Base-by-base conservation (phyloP, 1,140 invertebrate species). In the Lucilia cuprina region DNA sequence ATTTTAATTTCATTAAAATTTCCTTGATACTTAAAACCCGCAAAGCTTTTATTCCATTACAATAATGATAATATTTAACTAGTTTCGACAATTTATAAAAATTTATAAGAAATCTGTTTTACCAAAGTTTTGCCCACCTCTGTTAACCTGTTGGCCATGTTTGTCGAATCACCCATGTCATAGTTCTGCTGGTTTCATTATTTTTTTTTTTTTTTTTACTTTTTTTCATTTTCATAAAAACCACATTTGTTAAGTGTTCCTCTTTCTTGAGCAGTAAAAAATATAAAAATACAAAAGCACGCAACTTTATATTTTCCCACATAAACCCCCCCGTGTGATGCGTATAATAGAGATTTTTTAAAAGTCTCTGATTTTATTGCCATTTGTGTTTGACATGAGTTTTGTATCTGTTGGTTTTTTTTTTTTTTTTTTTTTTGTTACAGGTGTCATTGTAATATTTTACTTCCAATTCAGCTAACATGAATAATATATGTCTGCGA, bases 371-470 rank as follows among this genome's bases (percentile, higher is more conserved):
- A 21, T 70, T 70, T 70, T 70, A 70, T 70, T 70, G 65, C 65
- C 19, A 8, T 70, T 70, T 70, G n/a, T 21, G n/a, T 70, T 60
- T 21, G n/a, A 70, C 65, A 21, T 70, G 65, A 70, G 65, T 70
- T 70, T 70, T 70, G n/a, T n/a, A n/a, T n/a, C n/a, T 70, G 17
- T 65, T 17, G 17, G 14, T n/a, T n/a, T n/a, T n/a, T n/a, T n/a
- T n/a, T n/a, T 55, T 55, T 55, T 5, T 21, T 65, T 21, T n/a
- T 17, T 70, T 14, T 21, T 70, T 55, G 50, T 70, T 70, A 21
- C 65, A 70, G 65, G 65, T 70, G 65, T 70, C 65, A 70, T 70
- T 65, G 65, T 21, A 70, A 21, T 70, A 70, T 70, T 70, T 70
- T 70, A 70, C n/a, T 21, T 70, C 65, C 65, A 70, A 70, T 1